Percentiles rank a stretch among this genome's conserved stretches.
phyloP scores from a whole-genome alignment of 2,113 vertebrate species.

The Embiotoca jacksoni region DNA sequence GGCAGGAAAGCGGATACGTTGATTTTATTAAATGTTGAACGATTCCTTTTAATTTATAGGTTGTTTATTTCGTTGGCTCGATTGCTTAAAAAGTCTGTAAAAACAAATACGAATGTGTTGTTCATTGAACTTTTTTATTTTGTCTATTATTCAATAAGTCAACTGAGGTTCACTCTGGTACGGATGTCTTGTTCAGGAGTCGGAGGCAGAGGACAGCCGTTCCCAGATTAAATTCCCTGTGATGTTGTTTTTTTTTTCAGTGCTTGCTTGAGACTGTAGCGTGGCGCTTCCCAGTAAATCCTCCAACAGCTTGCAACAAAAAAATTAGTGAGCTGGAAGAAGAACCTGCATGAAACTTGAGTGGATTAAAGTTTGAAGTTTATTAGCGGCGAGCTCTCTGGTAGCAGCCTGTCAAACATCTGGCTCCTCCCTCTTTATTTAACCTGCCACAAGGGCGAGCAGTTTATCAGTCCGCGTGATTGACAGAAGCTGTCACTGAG shows the following conservation, averaged over 20 bases:
- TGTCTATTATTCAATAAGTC: not conserved
- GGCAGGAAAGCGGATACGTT: too few relatives aligned
- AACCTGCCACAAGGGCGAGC: not conserved
- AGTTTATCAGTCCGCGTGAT: constrained; percentile 5
- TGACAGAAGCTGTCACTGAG: constrained; percentile 19
- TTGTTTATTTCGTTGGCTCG: not conserved
- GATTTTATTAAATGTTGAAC: not conserved
- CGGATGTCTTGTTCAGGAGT: not conserved
- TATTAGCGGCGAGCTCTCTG: not conserved
- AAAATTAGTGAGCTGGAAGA: constrained; percentile 14
- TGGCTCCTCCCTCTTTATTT: constrained; percentile 6
- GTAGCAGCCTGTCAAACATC: constrained; percentile 13
- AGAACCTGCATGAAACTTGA: not conserved
- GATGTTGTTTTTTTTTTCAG: constrained; percentile 17
- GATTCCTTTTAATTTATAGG: not conserved
- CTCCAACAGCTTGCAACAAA: constrained; percentile 19
- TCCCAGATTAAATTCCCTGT: constrained; percentile 24
- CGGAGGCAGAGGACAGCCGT: not conserved
- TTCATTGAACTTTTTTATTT: not conserved
- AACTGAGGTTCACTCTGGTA: not conserved
- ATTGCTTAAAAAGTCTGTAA: not conserved
- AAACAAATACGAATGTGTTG: not conserved
- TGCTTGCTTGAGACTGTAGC: constrained; percentile 34
- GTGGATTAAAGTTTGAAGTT: not conserved
- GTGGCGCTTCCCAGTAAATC: constrained; percentile 6